Base-by-base conservation (phyloP, 2,113 vertebrate species). In the Rallus limicola region DNA sequence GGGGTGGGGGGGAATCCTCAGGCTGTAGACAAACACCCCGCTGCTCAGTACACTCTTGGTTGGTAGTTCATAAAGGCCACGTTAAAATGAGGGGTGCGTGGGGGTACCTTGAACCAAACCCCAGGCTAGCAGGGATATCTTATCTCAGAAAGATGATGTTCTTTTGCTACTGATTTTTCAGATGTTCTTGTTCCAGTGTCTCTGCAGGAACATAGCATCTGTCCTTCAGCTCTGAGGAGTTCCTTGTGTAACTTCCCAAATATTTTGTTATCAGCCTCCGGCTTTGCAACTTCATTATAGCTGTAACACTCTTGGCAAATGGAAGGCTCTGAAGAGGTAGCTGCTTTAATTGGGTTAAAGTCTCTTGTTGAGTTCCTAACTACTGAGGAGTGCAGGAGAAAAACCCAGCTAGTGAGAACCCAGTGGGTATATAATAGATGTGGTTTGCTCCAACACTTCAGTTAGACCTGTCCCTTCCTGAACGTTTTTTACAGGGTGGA, bases 11-110 rank as follows among this genome's bases (percentile, higher is more conserved):
- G 70, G 63, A 62, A 24, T 78, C 74, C 81, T 77, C 75, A 60
- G 82, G 75, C 77, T 86, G n/a, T n/a, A 69, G 78, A 40, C 77
- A n/a, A 95, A 62, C 64, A 80, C 15, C 13, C 42, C 88, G 78
- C n/a, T 40, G 34, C 33, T 1, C 53, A 52, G 24, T 82, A 20
- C 36, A 6, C n/a, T 58, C 65, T 24, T 34, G 75, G 36, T 52
- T 60, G 56, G 9, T 59, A 11, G 4, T 44, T 84, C 55, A 7
- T 29, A 68, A 87, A 96, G 86, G 87, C 62, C 92, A n/a, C 2
- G 34, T 68, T 85, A 71, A 31, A 77, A 67, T 10, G 67, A 68
- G 58, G 58, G 25, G 38, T 25, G 52, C 24, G 68, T 60, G 10
- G 69, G 64, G 60, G 56, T 23, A 14, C 6, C 36, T 28, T 17